Evolutionary conservation across 2,113 vertebrate species (phyloP).

Genomic region (Labrus mixtus): DNA sequence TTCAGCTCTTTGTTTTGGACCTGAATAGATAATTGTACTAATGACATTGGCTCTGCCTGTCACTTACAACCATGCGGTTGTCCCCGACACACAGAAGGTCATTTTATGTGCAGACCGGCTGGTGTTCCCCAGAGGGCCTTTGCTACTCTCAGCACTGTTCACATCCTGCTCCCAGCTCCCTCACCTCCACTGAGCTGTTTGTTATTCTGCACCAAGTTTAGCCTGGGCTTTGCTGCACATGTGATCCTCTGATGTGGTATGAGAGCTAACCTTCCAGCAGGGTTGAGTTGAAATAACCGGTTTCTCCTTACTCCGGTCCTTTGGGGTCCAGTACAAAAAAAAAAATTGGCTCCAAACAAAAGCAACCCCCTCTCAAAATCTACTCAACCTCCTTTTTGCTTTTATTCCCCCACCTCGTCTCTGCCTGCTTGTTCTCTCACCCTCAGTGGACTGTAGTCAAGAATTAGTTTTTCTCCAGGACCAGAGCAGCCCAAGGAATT

Average conservation of each 20-base stretch:
- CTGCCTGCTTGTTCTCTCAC: background rate
- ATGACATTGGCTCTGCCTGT: constrained; percentile 60
- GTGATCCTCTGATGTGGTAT: constrained; percentile 54
- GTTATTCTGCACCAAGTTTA: constrained; percentile 9
- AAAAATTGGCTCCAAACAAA: constrained; percentile 30
- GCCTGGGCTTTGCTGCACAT: constrained; percentile 16
- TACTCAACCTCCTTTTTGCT: background rate
- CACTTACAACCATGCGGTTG: constrained; percentile 21
- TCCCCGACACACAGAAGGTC: constrained; percentile 59
- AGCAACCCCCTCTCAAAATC: constrained; percentile 3
- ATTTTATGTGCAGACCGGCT: constrained; percentile 33
- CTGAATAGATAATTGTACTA: constrained; percentile 52
- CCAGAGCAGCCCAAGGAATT: background rate
- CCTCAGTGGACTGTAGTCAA: background rate
- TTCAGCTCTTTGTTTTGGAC: constrained; percentile 60
- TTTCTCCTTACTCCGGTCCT: constrained; percentile 20
- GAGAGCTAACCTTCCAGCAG: constrained; percentile 52
- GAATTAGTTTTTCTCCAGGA: background rate
- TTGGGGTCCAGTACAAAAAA: background rate
- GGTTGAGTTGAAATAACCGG: constrained; percentile 41
- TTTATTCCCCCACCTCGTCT: background rate
- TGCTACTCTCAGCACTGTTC: background rate
- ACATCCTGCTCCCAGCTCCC: constrained; percentile 23
- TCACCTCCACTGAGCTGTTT: background rate
- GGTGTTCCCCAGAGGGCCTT: constrained; percentile 41